Evolutionary conservation across 1,140 invertebrate genomes (phyloP).

Genomic region (Pogonomyrmex barbatus): DNA sequence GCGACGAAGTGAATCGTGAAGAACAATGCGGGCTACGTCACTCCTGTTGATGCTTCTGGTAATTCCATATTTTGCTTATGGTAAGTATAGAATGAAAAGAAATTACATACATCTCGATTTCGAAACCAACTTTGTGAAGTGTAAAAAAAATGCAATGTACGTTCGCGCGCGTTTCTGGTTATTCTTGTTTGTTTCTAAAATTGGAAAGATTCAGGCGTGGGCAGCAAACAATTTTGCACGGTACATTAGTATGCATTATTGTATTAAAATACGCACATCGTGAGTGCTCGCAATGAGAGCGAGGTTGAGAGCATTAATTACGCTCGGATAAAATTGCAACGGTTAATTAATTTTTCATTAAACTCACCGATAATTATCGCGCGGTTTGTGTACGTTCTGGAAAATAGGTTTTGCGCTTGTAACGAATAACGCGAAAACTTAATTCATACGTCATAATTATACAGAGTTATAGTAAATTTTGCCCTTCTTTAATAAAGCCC

Average conservation of each 20-base stretch:
- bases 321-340: slow-evolving; percentile 37
- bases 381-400: background rate
- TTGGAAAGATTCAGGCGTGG: background rate
- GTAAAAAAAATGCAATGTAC: too few species aligned
- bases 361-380: slow-evolving; percentile 37
- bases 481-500: background rate
- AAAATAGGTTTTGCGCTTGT: slow-evolving; percentile 12
- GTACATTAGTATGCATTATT: slow-evolving; percentile 43
- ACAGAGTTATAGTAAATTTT: background rate
- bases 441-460: background rate
- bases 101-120: background rate
- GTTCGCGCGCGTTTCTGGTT: background rate
- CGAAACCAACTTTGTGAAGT: background rate
- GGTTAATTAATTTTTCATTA: slow-evolving; percentile 58
- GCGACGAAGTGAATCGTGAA: background rate
- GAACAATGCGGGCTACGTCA: background rate
- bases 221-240: slow-evolving; percentile 3
- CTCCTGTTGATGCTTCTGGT: background rate
- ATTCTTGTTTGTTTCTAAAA: background rate
- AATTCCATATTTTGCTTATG: background rate
- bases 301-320: background rate
- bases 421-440: slow-evolving; percentile 7
- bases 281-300: background rate
- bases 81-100: background rate
- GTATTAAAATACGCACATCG: slow-evolving; percentile 9